Conservation (phyloP, 2,113 vertebrate genomes). For the Hymenochirus boettgeri region DNA sequence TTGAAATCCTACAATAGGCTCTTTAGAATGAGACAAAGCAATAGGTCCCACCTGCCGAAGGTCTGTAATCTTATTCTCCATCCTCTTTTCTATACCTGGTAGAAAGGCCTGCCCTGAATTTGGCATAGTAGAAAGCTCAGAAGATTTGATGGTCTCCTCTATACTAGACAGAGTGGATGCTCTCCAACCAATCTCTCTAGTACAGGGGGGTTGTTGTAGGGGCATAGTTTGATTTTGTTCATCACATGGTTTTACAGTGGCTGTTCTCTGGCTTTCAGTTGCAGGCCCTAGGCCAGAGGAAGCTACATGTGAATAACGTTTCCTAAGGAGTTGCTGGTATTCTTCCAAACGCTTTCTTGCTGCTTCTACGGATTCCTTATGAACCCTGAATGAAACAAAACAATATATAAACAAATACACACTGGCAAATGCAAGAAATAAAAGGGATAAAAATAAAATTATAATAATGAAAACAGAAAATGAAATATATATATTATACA, state of each 20-base stretch:
- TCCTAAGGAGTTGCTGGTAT: slow-evolving; percentile 71
- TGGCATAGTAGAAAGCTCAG: background rate
- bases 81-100: too few species aligned
- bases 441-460: background rate
- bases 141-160: background rate
- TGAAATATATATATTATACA: too few species aligned
- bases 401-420: background rate
- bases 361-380: slow-evolving; percentile 68
- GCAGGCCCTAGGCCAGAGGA: background rate
- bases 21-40: too few species aligned
- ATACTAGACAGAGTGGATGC: background rate
- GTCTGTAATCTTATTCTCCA: too few species aligned
- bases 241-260: background rate
- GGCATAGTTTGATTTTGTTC: background rate
- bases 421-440: background rate
- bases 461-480: slow-evolving; percentile 18
- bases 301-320: slow-evolving; percentile 51
- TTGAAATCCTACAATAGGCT: too few species aligned
- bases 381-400: slow-evolving; percentile 61
- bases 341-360: slow-evolving; percentile 71
- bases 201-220: background rate
- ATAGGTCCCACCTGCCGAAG: too few species aligned
- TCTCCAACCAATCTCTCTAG: background rate
- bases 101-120: background rate
- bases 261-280: slow-evolving; percentile 7